Evolutionary conservation across 2,113 vertebrate genomes (phyloP), one percentile per base, ranked within the genome.

Genomic region (Opisthocomus hoazin): DNA sequence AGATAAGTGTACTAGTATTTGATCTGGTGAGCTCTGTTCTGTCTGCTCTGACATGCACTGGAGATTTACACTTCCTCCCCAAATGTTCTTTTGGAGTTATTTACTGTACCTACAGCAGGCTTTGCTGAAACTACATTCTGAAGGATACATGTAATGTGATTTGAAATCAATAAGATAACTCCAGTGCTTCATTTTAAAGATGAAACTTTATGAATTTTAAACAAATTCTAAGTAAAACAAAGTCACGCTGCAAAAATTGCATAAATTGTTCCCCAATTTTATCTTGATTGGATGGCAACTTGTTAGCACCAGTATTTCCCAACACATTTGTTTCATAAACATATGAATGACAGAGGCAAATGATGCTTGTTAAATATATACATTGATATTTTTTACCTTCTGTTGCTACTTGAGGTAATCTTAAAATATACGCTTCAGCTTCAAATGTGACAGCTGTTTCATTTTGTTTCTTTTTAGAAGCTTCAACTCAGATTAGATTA

Each of bases 341-440:
- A 32, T 65, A 53, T 92, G 89, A 95, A 94, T 94, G 84, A 87
- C 89, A 94, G 87, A 90, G 46, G 89, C 74, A 96, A 96, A 82
- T 8, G 16, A 93, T 85, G 75, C 88, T 84, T 78, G 65, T 93
- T 96, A 96, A 96, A 89, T 79, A 84, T 78, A 80, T 65, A 89
- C 79, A 86, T 79, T 70, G 77, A 60, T 89, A 69, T 93, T 84
- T 96, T 95, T 97, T 97, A 79, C 93, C 53, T 96, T 95, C 93
- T 95, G 84, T 94, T 95, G 84, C 76, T 89, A 69, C 81, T 94
- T 84, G 81, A 94, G 46, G 57, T 84, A 93, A 92, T 90, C 65
- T 89, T 89, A 87, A 93, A 94, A 89, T 95, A 80, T 66, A 57
- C 87, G 76, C 51, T 58, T 95, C 83, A 68, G 84, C 68, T 95